These are phyloP conservation scores for Mactra quadrangularis DNA, from an alignment of 1,140 invertebrate species.

Conservation along the genomic window DNA sequence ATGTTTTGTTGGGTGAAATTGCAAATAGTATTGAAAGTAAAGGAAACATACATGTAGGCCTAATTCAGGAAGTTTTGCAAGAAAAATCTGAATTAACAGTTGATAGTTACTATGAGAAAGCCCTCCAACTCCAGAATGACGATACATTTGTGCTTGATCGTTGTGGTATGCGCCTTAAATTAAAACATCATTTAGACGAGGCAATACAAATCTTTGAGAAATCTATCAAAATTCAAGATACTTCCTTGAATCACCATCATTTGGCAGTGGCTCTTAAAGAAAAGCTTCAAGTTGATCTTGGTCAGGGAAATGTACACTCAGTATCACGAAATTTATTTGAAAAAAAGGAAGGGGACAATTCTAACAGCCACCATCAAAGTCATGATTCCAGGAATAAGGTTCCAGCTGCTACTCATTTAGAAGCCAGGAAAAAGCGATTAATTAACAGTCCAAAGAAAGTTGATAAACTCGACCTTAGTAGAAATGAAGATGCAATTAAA, in stretches of 20 bases:
- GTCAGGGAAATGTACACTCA: too few relatives aligned
- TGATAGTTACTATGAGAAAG: not conserved
- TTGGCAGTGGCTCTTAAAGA: not conserved
- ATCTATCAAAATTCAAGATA: not conserved
- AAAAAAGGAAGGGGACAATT: too few relatives aligned
- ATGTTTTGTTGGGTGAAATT: conserved; percentile 10
- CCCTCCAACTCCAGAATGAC: not conserved
- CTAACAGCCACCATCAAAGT: too few relatives aligned
- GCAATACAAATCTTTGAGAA: not conserved
- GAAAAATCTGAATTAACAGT: not conserved
- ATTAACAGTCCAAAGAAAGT: conserved; percentile 36
- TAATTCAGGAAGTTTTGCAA: conserved; percentile 3
- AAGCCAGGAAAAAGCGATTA: too few relatives aligned
- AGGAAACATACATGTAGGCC: not conserved
- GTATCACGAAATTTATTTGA: too few relatives aligned
- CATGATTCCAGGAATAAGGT: too few relatives aligned
- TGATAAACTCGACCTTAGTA: not conserved
- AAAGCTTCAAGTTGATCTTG: too few relatives aligned
- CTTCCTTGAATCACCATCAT: conserved; percentile 3
- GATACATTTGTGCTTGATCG: conserved; percentile 3
- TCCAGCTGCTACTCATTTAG: too few relatives aligned
- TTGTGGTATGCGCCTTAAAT: not conserved
- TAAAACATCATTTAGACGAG: not conserved
- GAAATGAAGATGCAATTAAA: not conserved
- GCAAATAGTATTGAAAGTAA: not conserved